phyloP scores from a whole-genome alignment of 2,113 vertebrate species.

The Engraulis encrasicolus region DNA sequence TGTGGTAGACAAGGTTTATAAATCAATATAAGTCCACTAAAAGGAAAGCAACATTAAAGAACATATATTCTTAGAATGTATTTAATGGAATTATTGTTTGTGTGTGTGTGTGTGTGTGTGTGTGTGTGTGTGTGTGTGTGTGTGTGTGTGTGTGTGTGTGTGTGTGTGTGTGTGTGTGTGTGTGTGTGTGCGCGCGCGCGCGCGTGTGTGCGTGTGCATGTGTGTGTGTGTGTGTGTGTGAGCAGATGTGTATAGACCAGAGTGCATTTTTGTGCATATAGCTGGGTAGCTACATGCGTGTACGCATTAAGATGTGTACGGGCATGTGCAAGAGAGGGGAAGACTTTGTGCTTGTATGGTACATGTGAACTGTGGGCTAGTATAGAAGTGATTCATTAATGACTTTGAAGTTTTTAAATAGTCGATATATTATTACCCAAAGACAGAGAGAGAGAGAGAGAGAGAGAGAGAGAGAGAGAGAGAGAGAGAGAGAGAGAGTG shows the following conservation, averaged over 20 bases:
- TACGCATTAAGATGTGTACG: too few relatives aligned
- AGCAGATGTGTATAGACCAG: not conserved
- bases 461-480: not conserved
- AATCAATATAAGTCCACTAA: not conserved
- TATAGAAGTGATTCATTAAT: not conserved
- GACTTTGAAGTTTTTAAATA: slow-evolving; percentile 5
- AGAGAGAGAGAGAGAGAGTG: not conserved
- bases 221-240: too few relatives aligned
- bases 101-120: slow-evolving; percentile 38
- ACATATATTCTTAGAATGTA: not conserved
- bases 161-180: slow-evolving; percentile 23
- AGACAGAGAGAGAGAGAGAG: not conserved
- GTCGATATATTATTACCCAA: not conserved
- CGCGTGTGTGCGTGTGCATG: slow-evolving; percentile 1
- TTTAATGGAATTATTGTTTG: slow-evolving; percentile 16
- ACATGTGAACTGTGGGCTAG: slow-evolving; percentile 1
- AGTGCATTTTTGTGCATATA: too few relatives aligned
- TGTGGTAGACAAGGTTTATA: not conserved
- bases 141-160: not conserved
- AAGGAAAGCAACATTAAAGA: not conserved
- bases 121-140: not conserved
- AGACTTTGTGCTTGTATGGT: too few relatives aligned
- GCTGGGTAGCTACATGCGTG: too few relatives aligned
- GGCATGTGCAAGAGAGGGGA: too few relatives aligned
- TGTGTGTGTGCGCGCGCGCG: slow-evolving; percentile 18